Conservation (phyloP, 2,113 vertebrate species). For the Butastur rufipennis region DNA sequence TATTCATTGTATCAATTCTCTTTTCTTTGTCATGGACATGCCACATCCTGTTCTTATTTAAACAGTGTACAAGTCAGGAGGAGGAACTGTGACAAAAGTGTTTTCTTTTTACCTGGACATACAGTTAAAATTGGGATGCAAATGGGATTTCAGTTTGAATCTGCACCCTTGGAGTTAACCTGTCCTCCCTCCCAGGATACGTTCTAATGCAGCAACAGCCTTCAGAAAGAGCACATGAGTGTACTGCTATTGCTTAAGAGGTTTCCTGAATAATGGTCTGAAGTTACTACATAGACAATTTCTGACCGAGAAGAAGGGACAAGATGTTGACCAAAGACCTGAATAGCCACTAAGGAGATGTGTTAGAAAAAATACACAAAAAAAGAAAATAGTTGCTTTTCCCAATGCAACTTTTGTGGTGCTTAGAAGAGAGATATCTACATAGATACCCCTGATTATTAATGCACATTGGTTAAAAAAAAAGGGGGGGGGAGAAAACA, state of each 20-base stretch:
- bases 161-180: background rate
- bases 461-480: background rate
- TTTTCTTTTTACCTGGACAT: background rate
- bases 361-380: background rate
- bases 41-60: background rate
- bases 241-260: background rate
- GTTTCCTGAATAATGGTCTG: background rate
- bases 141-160: fast-evolving
- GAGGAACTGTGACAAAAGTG: background rate
- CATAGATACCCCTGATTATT: background rate
- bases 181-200: background rate
- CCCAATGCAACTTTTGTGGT: background rate
- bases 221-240: background rate
- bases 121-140: background rate
- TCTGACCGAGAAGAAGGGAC: background rate
- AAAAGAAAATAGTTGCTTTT: background rate
- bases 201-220: background rate
- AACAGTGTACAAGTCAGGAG: background rate
- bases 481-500: too few species aligned
- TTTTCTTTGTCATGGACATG: background rate
- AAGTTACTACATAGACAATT: background rate
- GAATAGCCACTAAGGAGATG: background rate
- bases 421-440: background rate
- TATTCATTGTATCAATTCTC: background rate
- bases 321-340: background rate